These are phyloP conservation scores for Nebria salina DNA, from an alignment of 2,888 invertebrate species.

Conservation along the genomic window DNA sequence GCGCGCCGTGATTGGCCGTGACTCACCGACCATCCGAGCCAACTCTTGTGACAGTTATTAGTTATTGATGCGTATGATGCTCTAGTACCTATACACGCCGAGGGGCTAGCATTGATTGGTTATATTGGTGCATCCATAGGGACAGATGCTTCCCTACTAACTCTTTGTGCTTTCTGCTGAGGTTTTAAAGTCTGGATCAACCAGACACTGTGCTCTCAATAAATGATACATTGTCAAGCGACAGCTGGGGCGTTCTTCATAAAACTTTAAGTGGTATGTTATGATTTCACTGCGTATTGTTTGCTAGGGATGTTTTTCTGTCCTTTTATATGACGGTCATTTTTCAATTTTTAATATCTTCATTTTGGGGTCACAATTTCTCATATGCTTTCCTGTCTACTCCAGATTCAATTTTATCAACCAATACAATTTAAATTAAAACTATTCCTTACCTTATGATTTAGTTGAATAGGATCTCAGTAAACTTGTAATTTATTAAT, in stretches of 20 bases:
- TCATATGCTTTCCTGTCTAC: neutral
- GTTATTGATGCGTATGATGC: conserved; percentile 36
- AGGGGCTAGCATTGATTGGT: conserved; percentile 33
- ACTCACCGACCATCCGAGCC: conserved; percentile 13
- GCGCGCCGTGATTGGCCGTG: conserved; percentile 17
- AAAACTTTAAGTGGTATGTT: conserved; percentile 41
- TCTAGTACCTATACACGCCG: neutral
- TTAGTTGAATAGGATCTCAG: no score
- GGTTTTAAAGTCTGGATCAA: conserved; percentile 10
- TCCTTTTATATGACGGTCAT: conserved; percentile 4
- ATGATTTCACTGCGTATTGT: conserved; percentile 31
- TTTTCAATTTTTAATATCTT: conserved; percentile 45
- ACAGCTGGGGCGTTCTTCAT: conserved; percentile 29
- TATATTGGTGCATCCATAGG: conserved; percentile 19
- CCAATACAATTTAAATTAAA: no score
- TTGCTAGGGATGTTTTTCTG: neutral
- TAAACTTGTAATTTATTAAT: no score
- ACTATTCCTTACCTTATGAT: no score
- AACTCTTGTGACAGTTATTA: conserved; percentile 35
- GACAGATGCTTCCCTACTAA: conserved; percentile 32
- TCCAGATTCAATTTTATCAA: no score
- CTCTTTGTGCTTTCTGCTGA: conserved; percentile 29
- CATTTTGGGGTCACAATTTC: conserved; percentile 19
- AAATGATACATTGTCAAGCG: conserved; percentile 29
- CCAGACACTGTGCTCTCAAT: neutral